phyloP scores from a whole-genome alignment of 1,140 invertebrate genomes.

The Yoshiicerus persimilis region DNA sequence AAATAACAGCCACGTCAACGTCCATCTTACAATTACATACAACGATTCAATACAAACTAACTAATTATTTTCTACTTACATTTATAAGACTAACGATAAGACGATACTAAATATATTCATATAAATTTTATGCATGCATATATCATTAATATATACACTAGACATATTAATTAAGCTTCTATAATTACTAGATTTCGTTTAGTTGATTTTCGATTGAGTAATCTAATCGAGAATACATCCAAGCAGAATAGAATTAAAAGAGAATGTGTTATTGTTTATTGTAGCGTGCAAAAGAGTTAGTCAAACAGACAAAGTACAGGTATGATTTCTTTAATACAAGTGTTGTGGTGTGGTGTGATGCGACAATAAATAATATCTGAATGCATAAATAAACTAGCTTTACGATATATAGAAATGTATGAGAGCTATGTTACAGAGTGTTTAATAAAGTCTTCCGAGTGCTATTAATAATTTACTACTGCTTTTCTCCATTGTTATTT shows the following conservation, averaged over 20 bases:
- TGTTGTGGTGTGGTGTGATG: neutral
- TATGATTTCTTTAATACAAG: neutral
- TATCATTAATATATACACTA: neutral
- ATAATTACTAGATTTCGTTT: neutral
- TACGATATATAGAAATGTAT: neutral
- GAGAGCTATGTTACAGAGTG: conserved; percentile 3
- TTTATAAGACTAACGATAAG: neutral
- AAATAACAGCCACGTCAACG: neutral
- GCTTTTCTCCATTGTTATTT: neutral
- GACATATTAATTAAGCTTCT: neutral
- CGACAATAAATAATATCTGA: neutral
- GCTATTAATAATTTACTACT: conserved; percentile 7
- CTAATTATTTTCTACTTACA: neutral
- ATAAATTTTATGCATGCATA: neutral
- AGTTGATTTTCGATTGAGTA: neutral
- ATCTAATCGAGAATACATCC: neutral
- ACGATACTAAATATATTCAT: neutral
- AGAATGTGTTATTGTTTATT: neutral
- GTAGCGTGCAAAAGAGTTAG: neutral
- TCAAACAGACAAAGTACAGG: neutral
- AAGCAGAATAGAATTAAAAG: too few species aligned
- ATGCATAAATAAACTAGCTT: neutral
- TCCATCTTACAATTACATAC: neutral
- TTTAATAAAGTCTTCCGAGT: conserved; percentile 20
- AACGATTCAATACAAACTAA: neutral